Evolutionary conservation across 1,140 invertebrate genomes (phyloP), one percentile per base, ranked within the genome.

Genomic region (Drosophila kikkawai): DNA sequence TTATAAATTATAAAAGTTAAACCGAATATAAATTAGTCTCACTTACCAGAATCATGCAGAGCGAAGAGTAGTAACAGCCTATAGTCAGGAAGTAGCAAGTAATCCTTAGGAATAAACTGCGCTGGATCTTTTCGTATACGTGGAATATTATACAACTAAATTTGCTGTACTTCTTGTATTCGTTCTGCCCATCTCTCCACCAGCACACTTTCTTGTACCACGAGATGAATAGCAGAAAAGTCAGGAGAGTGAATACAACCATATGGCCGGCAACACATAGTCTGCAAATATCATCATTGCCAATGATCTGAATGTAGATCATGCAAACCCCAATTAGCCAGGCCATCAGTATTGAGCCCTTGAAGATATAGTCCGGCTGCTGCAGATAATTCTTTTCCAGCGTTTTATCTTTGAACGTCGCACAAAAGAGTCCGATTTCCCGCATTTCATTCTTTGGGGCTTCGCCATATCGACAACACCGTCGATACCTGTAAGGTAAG

Each of bases 11-110:
- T 29, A 29, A 6, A 29, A 29, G 26, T 29, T 29, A 29, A 29
- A 7, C 7, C 0, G 26, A 29, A 29, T 29, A 6, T 29, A 29
- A 29, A 29, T 6, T 29, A 29, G 26, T 29, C 26, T 42, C 39
- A 48, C 88, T 93, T 87, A 95, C 95, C 82, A 96, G 93, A 7
- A 96, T 95, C 55, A 95, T 95, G 2, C 26, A 29, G 26, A 29
- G 26, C 26, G 26, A 29, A 29, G 93, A 74, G 42, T 94, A 94
- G 37, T 96, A 93, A 58, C 94, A 93, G 3, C 94, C 58, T 58
- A 95, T 95, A 29, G 56, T 65, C 7, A 15, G 11, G 29, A 84
- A 39, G 39, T 84, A 84, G 44, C 70, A 56, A 4, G 4, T 0
- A 7, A 84, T 45, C 9, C 81, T 78, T 15, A 51, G 7, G 6